Conservation (phyloP, 2,113 vertebrate species). For the Urocitellus parryii region DNA sequence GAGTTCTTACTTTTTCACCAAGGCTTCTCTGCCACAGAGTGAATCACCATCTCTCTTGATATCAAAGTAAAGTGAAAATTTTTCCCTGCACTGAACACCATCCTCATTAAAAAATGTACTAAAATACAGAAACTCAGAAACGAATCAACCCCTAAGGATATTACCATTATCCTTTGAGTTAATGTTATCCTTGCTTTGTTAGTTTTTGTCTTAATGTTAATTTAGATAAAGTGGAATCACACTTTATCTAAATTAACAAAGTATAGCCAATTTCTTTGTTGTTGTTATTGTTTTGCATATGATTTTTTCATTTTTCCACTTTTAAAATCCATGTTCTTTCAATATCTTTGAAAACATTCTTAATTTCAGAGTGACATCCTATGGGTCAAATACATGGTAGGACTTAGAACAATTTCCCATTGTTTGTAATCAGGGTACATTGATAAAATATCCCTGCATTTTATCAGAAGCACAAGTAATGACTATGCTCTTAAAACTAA, state of each 20-base stretch:
- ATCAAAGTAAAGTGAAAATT: not conserved
- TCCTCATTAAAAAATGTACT: not conserved
- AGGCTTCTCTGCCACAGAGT: not conserved
- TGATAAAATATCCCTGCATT: no score
- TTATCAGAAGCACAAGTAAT: no score
- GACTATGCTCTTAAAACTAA: no score
- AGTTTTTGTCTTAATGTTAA: not conserved
- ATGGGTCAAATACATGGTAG: no score
- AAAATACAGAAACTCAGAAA: not conserved
- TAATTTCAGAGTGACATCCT: no score
- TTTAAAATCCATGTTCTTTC: no score
- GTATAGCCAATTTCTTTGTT: not conserved
- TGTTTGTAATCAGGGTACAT: no score
- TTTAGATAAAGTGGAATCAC: not conserved
- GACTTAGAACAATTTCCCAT: no score
- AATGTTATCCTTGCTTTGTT: not conserved
- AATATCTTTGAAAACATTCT: no score
- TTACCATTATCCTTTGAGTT: not conserved
- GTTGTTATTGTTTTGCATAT: not conserved
- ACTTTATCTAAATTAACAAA: no score
- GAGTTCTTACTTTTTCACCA: not conserved
- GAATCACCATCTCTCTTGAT: not conserved
- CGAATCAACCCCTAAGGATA: not conserved
- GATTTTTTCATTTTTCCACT: not conserved
- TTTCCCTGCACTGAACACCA: not conserved